Evolutionary conservation across 2,888 invertebrate species (phyloP).

Genomic region (Cyrtodaria siliqua): DNA sequence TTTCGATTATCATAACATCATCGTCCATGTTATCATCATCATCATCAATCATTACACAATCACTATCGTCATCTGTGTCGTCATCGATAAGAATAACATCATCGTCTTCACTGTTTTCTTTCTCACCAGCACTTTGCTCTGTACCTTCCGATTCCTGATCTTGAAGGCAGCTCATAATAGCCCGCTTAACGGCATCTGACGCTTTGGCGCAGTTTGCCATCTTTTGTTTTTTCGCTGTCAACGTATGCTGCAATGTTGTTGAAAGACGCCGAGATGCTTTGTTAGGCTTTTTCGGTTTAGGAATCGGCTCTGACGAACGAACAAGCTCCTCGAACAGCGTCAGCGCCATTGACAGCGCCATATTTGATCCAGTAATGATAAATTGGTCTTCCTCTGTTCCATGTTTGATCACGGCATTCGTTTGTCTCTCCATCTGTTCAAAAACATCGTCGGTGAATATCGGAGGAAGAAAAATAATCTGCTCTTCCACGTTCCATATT

Average conservation of each 20-base stretch:
- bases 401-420: conserved; percentile 7
- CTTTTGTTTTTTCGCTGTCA: conserved; percentile 23
- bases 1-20: conserved; percentile 37
- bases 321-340: conserved; percentile 29
- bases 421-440: conserved; percentile 18
- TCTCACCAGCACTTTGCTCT: background rate
- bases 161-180: conserved; percentile 34
- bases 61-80: conserved; percentile 20
- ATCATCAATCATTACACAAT: background rate
- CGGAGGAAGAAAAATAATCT: conserved; percentile 12
- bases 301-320: background rate
- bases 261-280: conserved; percentile 33
- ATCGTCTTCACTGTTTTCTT: background rate
- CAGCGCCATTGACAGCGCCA: conserved; percentile 14
- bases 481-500: background rate
- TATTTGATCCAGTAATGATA: background rate
- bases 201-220: conserved; percentile 33
- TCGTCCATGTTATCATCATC: conserved; percentile 7
- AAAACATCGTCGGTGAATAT: conserved; percentile 5
- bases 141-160: conserved; percentile 6
- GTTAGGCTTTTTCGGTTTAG: background rate
- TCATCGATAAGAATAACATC: conserved; percentile 40
- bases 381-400: background rate
- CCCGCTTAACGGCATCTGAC: conserved; percentile 46
- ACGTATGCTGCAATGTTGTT: conserved; percentile 22